These are phyloP conservation scores for Leptura quadrifasciata DNA, from an alignment of 2,888 invertebrate species.

Conservation along the genomic window DNA sequence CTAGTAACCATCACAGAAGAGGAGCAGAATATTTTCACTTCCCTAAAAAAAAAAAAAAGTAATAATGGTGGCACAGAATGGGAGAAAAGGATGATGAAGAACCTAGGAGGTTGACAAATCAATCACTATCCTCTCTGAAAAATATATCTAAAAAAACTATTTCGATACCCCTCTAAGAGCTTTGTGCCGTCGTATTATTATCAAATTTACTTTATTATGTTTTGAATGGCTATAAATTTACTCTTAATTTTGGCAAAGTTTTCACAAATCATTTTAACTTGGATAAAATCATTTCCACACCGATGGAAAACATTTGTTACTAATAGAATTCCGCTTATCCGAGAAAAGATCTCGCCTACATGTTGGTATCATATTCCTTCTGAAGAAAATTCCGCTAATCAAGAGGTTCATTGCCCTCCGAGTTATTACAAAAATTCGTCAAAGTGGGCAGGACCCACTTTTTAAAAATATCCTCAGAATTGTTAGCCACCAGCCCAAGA, in stretches of 20 bases:
- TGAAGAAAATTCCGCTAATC: neutral
- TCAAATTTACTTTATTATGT: neutral
- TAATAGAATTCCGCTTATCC: neutral
- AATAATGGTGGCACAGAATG: too few relatives aligned
- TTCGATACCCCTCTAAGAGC: neutral
- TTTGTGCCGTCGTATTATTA: slow-evolving; percentile 14
- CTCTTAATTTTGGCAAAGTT: neutral
- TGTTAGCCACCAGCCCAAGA: neutral
- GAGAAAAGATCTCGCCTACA: neutral
- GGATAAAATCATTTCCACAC: neutral
- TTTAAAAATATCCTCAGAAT: too few relatives aligned
- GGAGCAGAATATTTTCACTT: too few relatives aligned
- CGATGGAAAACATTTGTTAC: slow-evolving; percentile 4
- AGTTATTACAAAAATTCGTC: neutral
- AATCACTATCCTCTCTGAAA: too few relatives aligned
- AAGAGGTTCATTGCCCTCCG: neutral
- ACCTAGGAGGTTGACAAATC: too few relatives aligned
- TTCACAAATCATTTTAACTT: neutral
- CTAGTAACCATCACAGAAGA: too few relatives aligned
- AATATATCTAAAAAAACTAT: too few relatives aligned
- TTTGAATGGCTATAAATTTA: neutral
- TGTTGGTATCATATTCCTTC: neutral
- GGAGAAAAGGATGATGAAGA: too few relatives aligned
- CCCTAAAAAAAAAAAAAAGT: too few relatives aligned
- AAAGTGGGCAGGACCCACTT: neutral